Evolutionary conservation across 1,140 invertebrate species (phyloP).

Genomic region (Drosophila orena): DNA sequence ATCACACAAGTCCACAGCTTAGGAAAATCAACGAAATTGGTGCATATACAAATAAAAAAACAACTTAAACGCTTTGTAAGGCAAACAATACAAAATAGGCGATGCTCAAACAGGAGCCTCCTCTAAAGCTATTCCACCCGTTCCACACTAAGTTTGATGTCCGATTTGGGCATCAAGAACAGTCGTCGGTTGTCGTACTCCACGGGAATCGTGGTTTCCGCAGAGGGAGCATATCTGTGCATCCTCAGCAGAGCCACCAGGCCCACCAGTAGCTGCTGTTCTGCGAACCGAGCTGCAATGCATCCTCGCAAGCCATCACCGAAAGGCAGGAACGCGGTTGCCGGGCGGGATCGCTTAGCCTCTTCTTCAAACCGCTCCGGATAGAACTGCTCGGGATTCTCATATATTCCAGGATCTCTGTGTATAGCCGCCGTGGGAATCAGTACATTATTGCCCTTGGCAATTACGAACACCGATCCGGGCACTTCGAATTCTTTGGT

Average conservation of each 20-base stretch:
- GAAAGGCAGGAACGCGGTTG: conserved; percentile 88
- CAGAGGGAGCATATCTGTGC: conserved; percentile 69
- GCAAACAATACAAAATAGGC: conserved; percentile 19
- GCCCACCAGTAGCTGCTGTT: conserved; percentile 87
- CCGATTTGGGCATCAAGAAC: conserved; percentile 78
- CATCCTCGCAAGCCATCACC: conserved; percentile 85
- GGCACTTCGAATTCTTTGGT: conserved; percentile 86
- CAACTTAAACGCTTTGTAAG: conserved; percentile 44
- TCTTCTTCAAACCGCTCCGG: conserved; percentile 89
- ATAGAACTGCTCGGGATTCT: conserved; percentile 88
- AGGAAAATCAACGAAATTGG: conserved; percentile 32
- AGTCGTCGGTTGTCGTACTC: conserved; percentile 85
- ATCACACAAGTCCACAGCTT: conserved; percentile 68
- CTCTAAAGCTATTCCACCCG: conserved; percentile 25
- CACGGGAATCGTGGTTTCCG: conserved; percentile 79
- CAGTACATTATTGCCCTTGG: conserved; percentile 85
- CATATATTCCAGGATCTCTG: conserved; percentile 87
- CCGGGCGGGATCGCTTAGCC: conserved; percentile 80
- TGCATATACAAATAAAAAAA: conserved; percentile 43
- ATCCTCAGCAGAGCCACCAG: conserved; percentile 84
- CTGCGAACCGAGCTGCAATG: conserved; percentile 87
- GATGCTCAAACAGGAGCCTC: conserved; percentile 3
- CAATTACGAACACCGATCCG: conserved; percentile 85
- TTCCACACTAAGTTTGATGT: conserved; percentile 63
- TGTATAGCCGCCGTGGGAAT: conserved; percentile 88